Evolutionary conservation across 2,888 invertebrate species (phyloP), one percentile per base, ranked within the genome.

Genomic region (Lasioglossum marginatum): DNA sequence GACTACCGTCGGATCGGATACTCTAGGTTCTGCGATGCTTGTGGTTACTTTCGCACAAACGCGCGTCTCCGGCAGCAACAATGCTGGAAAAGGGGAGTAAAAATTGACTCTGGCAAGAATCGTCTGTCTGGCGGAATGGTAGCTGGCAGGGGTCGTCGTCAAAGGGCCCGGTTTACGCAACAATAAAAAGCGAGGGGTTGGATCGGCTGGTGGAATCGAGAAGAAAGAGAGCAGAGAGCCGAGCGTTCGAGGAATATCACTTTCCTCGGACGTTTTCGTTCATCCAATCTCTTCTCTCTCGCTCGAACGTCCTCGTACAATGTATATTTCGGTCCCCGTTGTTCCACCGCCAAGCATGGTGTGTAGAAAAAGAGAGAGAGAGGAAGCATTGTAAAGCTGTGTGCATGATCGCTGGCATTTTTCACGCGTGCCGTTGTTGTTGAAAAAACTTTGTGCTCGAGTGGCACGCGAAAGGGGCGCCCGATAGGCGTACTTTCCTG

Each of bases 101-200:
- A 45, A 45, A 48, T 72, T 48, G 45, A 48, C 45, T 72, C 72
- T 31, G 27, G 19, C 71, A 45, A 40, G 27, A 71, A 52, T 43
- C 71, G 71, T 76, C 66, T 68, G 77, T 68, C 77, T 77, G 77
- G 48, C 37, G 19, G 37, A 34, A 68, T 6, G 37, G 37, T 37
- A 4, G 23, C 68, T 16, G 37, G 68, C 12, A 31, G 66, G 63
- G 23, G 45, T n/a, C 77, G 79, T 82, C 83, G 88, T 85, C 68
- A 89, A 89, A 87, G 52, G 85, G 87, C 79, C 70, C 85, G 88
- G 75, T 89, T 83, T 85, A 78, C 86, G 68, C 63, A 81, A 82
- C 80, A 85, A 88, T 81, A 79, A 66, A 19, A 45, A 68, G 37
- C 37, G 76, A 31, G 34, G 23, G 34, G 12, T 27, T 68, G 37